A percentile compares a stretch with the other conserved stretches of the same genome.
These are phyloP conservation scores for Rhineura floridana DNA, from an alignment of 2,113 vertebrate species.

Conservation along the genomic window DNA sequence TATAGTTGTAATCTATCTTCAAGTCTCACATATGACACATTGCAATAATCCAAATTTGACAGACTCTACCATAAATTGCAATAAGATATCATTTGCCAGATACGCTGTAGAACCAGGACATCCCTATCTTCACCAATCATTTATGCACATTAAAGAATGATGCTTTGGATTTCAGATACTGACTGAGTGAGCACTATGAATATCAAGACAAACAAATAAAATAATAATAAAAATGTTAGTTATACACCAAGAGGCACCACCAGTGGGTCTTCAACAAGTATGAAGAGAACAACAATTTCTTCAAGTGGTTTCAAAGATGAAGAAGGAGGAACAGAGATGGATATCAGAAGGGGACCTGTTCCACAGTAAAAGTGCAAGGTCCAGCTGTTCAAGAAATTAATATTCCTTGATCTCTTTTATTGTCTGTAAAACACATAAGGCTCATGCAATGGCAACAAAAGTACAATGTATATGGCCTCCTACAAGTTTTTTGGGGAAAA, in stretches of 20 bases:
- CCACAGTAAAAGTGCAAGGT: background rate
- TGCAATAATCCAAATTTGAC: background rate
- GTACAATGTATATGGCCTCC: background rate
- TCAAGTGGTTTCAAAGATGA: slow-evolving; percentile 7
- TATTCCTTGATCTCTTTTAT: background rate
- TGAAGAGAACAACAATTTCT: background rate
- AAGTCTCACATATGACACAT: background rate
- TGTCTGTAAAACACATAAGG: background rate
- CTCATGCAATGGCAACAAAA: slow-evolving; percentile 7
- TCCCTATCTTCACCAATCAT: background rate
- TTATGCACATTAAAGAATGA: background rate
- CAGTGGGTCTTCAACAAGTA: background rate
- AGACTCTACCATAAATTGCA: background rate
- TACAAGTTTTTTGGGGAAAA: background rate
- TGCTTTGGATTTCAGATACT: background rate
- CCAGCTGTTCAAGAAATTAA: background rate
- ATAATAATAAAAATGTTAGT: background rate
- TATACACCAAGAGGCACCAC: background rate
- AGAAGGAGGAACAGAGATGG: background rate
- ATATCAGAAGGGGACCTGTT: background rate
- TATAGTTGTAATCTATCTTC: background rate
- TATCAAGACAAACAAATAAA: background rate
- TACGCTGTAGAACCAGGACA: background rate
- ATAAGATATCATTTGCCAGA: background rate
- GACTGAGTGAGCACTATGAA: background rate